Base-by-base conservation (phyloP, 2,888 invertebrate species). In the Pristionchus fissidentatus region DNA sequence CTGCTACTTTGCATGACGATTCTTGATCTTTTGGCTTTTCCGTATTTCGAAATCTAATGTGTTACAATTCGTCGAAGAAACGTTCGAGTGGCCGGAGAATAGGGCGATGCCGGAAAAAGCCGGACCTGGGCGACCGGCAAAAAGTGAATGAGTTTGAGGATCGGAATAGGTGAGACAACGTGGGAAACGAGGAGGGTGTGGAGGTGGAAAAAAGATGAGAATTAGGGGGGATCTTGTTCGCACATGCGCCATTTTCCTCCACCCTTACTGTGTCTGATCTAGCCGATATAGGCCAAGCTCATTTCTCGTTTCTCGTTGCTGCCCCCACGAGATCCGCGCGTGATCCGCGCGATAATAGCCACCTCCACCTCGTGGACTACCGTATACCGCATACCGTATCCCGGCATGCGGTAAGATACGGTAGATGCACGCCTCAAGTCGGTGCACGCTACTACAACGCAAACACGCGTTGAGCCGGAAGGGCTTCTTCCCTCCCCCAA, bases 271-370 rank as follows among this genome's bases (percentile, higher is more conserved):
- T 73, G 73, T 46, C 75, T 49, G 49, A 77, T 49, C 49, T 77
- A 26, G 46, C 32, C 75, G 75, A 77, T 77, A 41, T 77, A 77
- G 75, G 75, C 75, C 75, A 77, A 77, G 32, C 75, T n/a, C n/a
- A 77, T 77, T 46, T 77, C 49, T 46, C 49, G 49, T 77, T 49
- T 77, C 75, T 49, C 49, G 10, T 19, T 49, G 49, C 75, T 15
- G 15, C 29, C 66, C 13, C 66, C 43, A 75, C 75, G 19, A 35
- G n/a, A n/a, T n/a, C 15, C 66, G 66, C 57, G 26, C 29, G 29
- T 32, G 19, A 32, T 13, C 41, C 38, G 43, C 32, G 70, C n/a
- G 70, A 41, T 26, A 41, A 41, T 15, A 55, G 55, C 55, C 4
- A n/a, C 55, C 8, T 38, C n/a, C n/a, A 8, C 38, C 70, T 70